A percentile compares a stretch with the other conserved stretches of the same genome.
phyloP scores from a whole-genome alignment of 2,797 vertebrate species.

The Pipistrellus nathusii region DNA sequence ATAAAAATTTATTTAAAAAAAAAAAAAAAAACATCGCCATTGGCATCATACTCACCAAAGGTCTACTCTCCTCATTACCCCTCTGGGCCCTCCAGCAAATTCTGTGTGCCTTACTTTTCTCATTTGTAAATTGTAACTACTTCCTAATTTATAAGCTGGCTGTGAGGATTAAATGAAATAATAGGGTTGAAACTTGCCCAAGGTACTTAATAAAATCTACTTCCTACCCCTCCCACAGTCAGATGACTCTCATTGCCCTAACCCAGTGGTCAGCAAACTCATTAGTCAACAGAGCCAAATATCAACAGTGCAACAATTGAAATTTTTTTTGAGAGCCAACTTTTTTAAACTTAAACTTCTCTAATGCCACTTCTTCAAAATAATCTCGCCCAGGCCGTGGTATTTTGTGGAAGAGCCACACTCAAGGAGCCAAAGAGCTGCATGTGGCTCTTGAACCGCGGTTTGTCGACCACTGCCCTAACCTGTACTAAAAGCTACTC shows the following conservation, averaged over 20 bases:
- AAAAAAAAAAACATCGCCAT: neutral
- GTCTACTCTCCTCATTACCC: neutral
- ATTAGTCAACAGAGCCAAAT: no score
- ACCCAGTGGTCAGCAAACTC: no score
- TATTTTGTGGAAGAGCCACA: no score
- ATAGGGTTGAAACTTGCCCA: constrained; percentile 13
- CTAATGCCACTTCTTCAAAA: no score
- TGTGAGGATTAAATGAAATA: constrained; percentile 34
- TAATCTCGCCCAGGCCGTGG: no score
- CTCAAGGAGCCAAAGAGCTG: no score
- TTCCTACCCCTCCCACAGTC: neutral
- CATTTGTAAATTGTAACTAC: constrained; percentile 45
- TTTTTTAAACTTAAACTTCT: no score
- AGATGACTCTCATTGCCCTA: neutral
- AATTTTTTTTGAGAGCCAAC: no score
- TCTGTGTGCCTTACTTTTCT: constrained; percentile 26
- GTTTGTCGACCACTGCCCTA: neutral
- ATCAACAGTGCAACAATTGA: no score
- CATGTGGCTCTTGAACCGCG: no score
- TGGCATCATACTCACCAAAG: neutral
- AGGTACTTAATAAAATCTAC: constrained; percentile 7
- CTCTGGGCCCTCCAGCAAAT: neutral
- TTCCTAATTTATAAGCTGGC: constrained; percentile 21
- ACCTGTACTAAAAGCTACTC: neutral
- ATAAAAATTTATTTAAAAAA: no score